phyloP scores from a whole-genome alignment of 1,140 invertebrate species.

The Bombus sylvicola region DNA sequence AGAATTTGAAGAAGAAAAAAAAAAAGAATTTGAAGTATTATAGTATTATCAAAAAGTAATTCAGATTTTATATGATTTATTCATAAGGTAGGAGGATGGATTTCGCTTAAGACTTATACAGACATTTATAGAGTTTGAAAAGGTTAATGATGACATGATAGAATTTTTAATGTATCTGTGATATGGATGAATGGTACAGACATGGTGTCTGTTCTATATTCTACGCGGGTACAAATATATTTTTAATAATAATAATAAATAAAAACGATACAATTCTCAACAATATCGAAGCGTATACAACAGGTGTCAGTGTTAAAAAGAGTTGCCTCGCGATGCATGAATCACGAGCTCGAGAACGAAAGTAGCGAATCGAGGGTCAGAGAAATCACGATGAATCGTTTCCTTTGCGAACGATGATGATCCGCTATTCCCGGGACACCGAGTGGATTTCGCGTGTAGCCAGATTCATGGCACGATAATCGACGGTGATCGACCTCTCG shows the following conservation, averaged over 20 bases:
- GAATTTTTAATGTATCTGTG: too few species aligned
- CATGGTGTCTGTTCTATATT: too few species aligned
- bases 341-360: not conserved
- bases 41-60: too few species aligned
- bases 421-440: constrained; percentile 53
- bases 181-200: too few species aligned
- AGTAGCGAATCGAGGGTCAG: not conserved
- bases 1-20: too few species aligned
- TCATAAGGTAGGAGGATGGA: too few species aligned
- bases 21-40: too few species aligned
- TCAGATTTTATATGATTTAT: too few species aligned
- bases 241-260: not conserved
- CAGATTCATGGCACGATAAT: constrained; percentile 67
- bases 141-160: too few species aligned
- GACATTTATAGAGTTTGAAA: too few species aligned
- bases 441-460: constrained; percentile 59
- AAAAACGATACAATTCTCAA: not conserved
- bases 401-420: not conserved
- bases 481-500: constrained; percentile 70
- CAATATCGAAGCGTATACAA: not conserved
- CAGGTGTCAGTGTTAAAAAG: not conserved
- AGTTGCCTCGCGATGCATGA: not conserved
- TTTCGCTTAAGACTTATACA: too few species aligned
- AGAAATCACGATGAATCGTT: not conserved
- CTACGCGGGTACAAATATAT: not conserved